Conservation (phyloP, 92 coral and sea anemone species). For the Epizoanthus scotinus region DNA sequence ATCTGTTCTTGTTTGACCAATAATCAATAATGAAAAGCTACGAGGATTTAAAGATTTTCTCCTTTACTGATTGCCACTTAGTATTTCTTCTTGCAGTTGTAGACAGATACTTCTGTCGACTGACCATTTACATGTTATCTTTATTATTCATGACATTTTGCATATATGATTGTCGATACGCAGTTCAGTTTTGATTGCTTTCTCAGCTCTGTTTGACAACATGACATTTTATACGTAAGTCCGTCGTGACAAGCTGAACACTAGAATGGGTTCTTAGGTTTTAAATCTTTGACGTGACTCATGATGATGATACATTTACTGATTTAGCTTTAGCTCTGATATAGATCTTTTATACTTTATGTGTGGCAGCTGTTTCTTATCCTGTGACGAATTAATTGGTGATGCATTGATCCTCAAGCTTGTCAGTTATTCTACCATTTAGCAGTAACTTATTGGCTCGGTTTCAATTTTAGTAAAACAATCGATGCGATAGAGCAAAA, state of each 20-base stretch:
- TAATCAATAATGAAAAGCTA: not conserved
- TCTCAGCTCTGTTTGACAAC: too few relatives aligned
- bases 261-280: not conserved
- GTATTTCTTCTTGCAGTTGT: not conserved
- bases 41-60: not conserved
- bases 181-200: too few relatives aligned
- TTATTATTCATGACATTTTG: too few relatives aligned
- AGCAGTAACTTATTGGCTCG: not conserved
- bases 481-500: too few relatives aligned
- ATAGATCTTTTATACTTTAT: not conserved
- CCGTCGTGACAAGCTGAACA: too few relatives aligned
- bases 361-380: not conserved
- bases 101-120: not conserved
- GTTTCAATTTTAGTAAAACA: too few relatives aligned
- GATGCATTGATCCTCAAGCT: not conserved
- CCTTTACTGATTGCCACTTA: not conserved
- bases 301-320: too few relatives aligned
- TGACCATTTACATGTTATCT: not conserved
- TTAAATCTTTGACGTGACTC: not conserved
- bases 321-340: not conserved
- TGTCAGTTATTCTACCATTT: conserved; percentile 2
- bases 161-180: too few relatives aligned
- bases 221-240: too few relatives aligned
- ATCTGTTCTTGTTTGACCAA: too few relatives aligned
- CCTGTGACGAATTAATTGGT: not conserved